A percentile compares a stretch with the other conserved stretches of the same genome.
phyloP scores from a whole-genome alignment of 2,888 invertebrate species.

The Osmoderma eremita region DNA sequence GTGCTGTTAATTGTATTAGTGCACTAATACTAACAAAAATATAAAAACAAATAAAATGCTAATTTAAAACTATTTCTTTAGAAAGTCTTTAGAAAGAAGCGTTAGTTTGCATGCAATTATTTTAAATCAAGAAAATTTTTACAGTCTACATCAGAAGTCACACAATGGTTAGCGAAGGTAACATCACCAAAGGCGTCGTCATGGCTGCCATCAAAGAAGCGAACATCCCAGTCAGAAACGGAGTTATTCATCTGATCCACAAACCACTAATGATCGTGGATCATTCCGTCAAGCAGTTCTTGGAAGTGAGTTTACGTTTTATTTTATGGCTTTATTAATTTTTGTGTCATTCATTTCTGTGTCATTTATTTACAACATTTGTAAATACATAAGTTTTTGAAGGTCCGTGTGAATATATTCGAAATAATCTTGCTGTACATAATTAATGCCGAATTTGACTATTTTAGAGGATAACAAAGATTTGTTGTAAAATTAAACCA shows the following conservation, averaged over 20 bases:
- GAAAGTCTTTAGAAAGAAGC: background rate
- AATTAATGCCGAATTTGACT: too few species aligned
- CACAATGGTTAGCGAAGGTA: conserved; percentile 80
- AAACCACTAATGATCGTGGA: conserved; percentile 92
- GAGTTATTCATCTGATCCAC: conserved; percentile 92
- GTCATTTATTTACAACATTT: too few species aligned
- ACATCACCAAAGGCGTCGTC: conserved; percentile 85
- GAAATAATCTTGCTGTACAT: too few species aligned
- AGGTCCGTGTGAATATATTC: too few species aligned
- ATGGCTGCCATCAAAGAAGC: conserved; percentile 87
- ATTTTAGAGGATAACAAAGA: too few species aligned
- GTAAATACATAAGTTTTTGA: too few species aligned
- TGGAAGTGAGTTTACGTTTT: conserved; percentile 74
- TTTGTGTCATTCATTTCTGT: background rate
- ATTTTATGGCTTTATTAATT: background rate
- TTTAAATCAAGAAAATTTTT: conserved; percentile 46
- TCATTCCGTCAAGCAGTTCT: conserved; percentile 84
- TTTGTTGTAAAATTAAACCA: too few species aligned
- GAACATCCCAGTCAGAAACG: conserved; percentile 92
- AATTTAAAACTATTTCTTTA: too few species aligned
- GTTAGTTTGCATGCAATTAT: background rate
- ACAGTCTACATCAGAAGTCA: conserved; percentile 88
- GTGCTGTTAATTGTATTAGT: too few species aligned
- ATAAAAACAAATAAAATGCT: too few species aligned
- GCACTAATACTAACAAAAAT: too few species aligned